Evolutionary conservation across 2,888 invertebrate species (phyloP).

Genomic region (Oxyteleia sp.): DNA sequence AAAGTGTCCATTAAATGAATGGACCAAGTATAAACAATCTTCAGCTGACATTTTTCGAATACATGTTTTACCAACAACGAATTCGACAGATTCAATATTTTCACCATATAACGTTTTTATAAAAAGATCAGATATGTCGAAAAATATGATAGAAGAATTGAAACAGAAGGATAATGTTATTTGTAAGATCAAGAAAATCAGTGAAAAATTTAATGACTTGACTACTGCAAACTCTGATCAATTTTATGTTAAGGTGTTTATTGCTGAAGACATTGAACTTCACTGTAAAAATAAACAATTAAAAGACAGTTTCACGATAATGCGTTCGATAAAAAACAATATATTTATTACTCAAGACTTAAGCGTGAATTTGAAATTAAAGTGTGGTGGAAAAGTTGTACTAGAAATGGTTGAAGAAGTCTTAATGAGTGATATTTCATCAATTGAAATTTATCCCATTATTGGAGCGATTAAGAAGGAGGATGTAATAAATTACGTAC

Average conservation of each 20-base stretch:
- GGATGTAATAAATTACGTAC: conserved; percentile 84
- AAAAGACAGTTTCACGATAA: conserved; percentile 52
- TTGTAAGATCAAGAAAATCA: conserved; percentile 80
- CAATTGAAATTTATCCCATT: conserved; percentile 88
- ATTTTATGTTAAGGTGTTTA: conserved; percentile 80
- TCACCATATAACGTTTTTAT: conserved; percentile 87
- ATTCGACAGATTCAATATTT: conserved; percentile 62
- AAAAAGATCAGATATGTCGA: conserved; percentile 79
- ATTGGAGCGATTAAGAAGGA: conserved; percentile 76
- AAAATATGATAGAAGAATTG: conserved; percentile 23
- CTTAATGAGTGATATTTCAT: conserved; percentile 86
- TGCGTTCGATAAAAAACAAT: conserved; percentile 82
- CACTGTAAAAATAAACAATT: conserved; percentile 24
- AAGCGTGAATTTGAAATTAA: conserved; percentile 88
- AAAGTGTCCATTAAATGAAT: background rate
- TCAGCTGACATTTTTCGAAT: conserved; percentile 76
- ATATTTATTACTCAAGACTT: conserved; percentile 89
- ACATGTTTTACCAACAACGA: conserved; percentile 54
- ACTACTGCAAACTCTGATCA: conserved; percentile 57
- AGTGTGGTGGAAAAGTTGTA: conserved; percentile 89
- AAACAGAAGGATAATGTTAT: conserved; percentile 64
- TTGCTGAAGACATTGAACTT: conserved; percentile 82
- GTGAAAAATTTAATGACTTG: conserved; percentile 63
- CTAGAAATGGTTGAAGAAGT: conserved; percentile 84
- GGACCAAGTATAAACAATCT: conserved; percentile 58